Percentiles rank a stretch among this genome's conserved stretches.
phyloP scores from a whole-genome alignment of 2,888 invertebrate species.

The Watsonalla cultraria region DNA sequence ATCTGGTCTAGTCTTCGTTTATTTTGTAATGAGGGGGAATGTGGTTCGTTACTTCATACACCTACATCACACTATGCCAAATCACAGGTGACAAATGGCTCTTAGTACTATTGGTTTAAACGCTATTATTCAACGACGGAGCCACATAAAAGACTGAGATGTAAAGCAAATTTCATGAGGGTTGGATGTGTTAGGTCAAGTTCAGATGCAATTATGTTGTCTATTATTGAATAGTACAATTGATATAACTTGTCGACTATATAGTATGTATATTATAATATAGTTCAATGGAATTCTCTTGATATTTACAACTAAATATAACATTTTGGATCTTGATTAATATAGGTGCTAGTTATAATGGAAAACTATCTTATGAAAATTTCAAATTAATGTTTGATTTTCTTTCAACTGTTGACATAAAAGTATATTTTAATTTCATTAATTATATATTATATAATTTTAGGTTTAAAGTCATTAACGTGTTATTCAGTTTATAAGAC shows the following conservation, averaged over 20 bases:
- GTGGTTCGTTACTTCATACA: conserved; percentile 14
- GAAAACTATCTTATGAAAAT: conserved; percentile 47
- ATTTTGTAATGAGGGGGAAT: conserved; percentile 1
- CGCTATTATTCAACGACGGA: not conserved
- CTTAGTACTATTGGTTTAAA: not conserved
- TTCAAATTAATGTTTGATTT: conserved; percentile 15
- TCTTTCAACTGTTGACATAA: conserved; percentile 2
- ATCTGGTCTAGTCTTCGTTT: too few species aligned
- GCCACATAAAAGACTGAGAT: conserved; percentile 36
- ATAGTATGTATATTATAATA: conserved; percentile 1
- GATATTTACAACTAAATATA: conserved; percentile 13
- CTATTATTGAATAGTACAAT: conserved; percentile 56
- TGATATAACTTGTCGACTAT: conserved; percentile 3
- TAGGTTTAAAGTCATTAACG: conserved; percentile 1
- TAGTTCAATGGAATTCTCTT: conserved; percentile 19
- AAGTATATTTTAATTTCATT: not conserved
- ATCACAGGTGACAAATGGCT: conserved; percentile 18
- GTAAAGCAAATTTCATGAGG: conserved; percentile 6
- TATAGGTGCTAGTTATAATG: conserved; percentile 62
- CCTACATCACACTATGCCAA: conserved; percentile 25
- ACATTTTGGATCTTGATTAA: conserved; percentile 22
- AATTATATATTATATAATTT: not conserved
- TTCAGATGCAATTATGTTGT: conserved; percentile 28
- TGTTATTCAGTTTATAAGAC: conserved; percentile 26
- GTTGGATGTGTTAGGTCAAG: not conserved